Conservation (phyloP, 2,888 invertebrate species). For the Acrobasis suavella region DNA sequence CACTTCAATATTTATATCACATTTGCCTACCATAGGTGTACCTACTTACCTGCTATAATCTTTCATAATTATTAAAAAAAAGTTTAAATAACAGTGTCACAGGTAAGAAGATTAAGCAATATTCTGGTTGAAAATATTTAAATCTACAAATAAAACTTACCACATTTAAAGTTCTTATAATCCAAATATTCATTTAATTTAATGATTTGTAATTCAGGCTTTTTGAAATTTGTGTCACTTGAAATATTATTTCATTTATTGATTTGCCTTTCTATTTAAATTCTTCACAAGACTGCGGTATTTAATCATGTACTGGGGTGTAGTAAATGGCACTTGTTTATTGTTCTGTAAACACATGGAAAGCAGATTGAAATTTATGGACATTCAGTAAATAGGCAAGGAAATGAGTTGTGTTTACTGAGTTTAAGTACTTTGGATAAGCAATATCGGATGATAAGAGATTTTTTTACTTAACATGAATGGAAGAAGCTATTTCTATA, state of each 20-base stretch:
- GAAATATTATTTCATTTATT: no score
- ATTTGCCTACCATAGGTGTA: background rate
- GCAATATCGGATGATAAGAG: no score
- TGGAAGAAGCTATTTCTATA: no score
- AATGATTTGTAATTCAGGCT: no score
- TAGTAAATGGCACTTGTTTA: background rate
- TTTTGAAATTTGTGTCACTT: no score
- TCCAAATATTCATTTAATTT: no score
- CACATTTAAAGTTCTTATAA: no score
- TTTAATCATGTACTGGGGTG: background rate
- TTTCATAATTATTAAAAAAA: no score
- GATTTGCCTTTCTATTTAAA: background rate
- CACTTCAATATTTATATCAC: background rate
- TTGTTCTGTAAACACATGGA: conserved; percentile 8
- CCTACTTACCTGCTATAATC: background rate
- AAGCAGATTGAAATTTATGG: conserved; percentile 25
- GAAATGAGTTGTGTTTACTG: background rate
- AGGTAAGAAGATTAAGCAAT: background rate
- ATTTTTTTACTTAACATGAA: no score
- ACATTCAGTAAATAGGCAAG: conserved; percentile 1
- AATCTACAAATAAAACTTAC: no score
- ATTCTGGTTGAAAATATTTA: no score
- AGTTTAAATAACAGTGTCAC: background rate
- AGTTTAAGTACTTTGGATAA: background rate
- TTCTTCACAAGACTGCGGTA: background rate